These are phyloP conservation scores for Saguinus imperator DNA, from an alignment of 2,113 vertebrate species.

Conservation along the genomic window DNA sequence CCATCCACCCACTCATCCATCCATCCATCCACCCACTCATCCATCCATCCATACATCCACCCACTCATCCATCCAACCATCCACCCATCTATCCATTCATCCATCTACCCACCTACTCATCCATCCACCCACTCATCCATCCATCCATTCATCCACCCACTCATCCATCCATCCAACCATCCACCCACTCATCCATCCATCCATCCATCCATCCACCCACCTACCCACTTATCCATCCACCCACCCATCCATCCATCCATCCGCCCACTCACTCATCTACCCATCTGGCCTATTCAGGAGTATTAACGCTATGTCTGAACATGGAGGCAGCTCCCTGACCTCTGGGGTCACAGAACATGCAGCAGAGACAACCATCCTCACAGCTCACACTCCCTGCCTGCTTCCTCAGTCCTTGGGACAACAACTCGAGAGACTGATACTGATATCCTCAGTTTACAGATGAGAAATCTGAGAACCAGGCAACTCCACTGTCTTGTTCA, in stretches of 20 bases:
- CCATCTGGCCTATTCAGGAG: not conserved
- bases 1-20: rapidly evolving
- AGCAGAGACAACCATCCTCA: rapidly evolving
- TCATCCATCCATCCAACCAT: rapidly evolving
- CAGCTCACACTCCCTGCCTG: not conserved
- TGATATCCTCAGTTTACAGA: not conserved
- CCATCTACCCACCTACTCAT: rapidly evolving
- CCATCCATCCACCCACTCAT: too few relatives aligned
- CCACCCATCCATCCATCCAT: too few relatives aligned
- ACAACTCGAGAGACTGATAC: not conserved
- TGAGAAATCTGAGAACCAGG: not conserved
- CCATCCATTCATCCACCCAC: rapidly evolving
- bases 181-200: rapidly evolving
- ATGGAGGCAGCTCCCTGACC: not conserved
- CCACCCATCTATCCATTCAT: rapidly evolving
- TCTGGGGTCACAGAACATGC: not conserved
- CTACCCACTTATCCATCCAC: rapidly evolving
- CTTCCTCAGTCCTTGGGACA: not conserved
- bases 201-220: rapidly evolving
- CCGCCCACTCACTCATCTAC: too few relatives aligned
- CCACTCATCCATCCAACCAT: too few relatives aligned
- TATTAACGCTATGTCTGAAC: too few relatives aligned
- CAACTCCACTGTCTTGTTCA: not conserved
- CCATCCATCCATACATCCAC: rapidly evolving
- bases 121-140: rapidly evolving